Evolutionary conservation across 2,113 vertebrate genomes (phyloP).

Genomic region (Atherinomorus stipes): DNA sequence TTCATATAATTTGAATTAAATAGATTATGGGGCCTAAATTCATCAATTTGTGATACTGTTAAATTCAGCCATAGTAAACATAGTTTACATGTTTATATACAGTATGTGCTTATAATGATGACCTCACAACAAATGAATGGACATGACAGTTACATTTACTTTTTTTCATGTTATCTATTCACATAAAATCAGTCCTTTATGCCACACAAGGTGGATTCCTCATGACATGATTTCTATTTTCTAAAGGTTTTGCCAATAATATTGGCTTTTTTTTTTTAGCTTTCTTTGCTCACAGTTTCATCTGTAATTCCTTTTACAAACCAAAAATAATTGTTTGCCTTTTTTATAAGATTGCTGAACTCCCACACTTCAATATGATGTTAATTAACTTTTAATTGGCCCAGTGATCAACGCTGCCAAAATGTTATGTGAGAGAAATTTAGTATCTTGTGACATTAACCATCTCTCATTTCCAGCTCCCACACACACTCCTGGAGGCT

Average conservation of each 20-base stretch:
- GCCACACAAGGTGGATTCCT: not conserved
- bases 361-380: slow-evolving; percentile 40
- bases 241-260: not conserved
- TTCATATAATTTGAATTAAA: not conserved
- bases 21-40: not conserved
- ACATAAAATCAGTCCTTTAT: not conserved
- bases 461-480: not conserved
- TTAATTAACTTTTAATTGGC: slow-evolving; percentile 42
- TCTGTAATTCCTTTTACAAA: slow-evolving; percentile 20
- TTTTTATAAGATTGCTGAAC: slow-evolving; percentile 4
- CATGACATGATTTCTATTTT: too few relatives aligned
- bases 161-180: not conserved
- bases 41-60: too few relatives aligned
- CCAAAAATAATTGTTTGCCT: slow-evolving; percentile 6
- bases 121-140: not conserved
- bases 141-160: not conserved
- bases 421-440: not conserved
- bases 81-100: not conserved
- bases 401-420: slow-evolving; percentile 17
- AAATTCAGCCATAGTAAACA: too few relatives aligned
- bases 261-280: too few relatives aligned
- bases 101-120: not conserved
- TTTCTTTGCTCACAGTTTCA: not conserved
- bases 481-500: too few relatives aligned
- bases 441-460: too few relatives aligned